phyloP scores from a whole-genome alignment of 2,797 vertebrate genomes.

The Sebastes kiyomatsui region DNA sequence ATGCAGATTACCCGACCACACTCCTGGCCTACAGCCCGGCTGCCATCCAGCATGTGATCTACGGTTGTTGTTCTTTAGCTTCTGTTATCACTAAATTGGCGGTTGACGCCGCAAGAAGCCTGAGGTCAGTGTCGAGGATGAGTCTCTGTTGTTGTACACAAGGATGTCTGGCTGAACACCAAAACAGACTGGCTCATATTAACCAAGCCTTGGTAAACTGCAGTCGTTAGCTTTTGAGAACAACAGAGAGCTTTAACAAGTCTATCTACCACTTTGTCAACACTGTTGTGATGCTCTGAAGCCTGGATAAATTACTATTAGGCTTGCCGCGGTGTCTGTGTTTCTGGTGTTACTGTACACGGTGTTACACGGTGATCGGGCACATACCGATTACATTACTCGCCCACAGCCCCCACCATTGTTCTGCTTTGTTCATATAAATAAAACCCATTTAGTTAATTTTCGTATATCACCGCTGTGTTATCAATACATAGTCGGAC shows the following conservation, averaged over 20 bases:
- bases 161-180: constrained; percentile 16
- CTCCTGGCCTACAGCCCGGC: constrained; percentile 14
- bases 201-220: background rate
- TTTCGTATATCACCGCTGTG: too few species aligned
- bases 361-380: too few species aligned
- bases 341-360: too few species aligned
- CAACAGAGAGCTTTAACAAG: constrained; percentile 8
- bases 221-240: constrained; percentile 5
- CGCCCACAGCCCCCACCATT: too few species aligned
- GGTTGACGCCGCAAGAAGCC: constrained; percentile 18
- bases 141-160: constrained; percentile 3
- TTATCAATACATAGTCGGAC: too few species aligned
- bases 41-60: constrained; percentile 2
- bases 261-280: constrained; percentile 9
- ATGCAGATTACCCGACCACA: constrained; percentile 19
- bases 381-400: too few species aligned
- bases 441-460: too few species aligned
- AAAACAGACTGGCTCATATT: background rate
- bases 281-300: background rate
- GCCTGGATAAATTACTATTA: background rate
- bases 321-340: too few species aligned
- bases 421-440: too few species aligned
- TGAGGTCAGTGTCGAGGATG: background rate
- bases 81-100: background rate
- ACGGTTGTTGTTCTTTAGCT: background rate